phyloP scores from a whole-genome alignment of 2,113 vertebrate species.

The Pachypanchax playfairii region DNA sequence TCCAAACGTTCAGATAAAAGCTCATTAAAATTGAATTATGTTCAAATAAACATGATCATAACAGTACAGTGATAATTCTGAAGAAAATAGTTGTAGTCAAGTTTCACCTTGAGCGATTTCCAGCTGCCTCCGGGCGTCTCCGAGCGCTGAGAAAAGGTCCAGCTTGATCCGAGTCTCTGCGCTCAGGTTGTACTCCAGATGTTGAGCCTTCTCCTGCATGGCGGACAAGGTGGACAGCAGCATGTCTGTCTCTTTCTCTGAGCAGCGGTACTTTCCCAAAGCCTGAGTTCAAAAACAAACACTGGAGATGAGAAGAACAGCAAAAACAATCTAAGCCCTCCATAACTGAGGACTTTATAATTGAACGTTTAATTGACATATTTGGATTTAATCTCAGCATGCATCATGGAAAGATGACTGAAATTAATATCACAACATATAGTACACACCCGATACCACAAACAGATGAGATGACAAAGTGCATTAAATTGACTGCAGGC shows the following conservation, averaged over 20 bases:
- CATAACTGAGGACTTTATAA: too few relatives aligned
- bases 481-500: slow-evolving; percentile 46
- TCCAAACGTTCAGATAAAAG: not conserved
- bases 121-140: slow-evolving; percentile 82
- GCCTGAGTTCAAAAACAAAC: slow-evolving; percentile 56
- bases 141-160: slow-evolving; percentile 84
- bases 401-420: slow-evolving; percentile 56
- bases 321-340: not conserved
- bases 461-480: slow-evolving; percentile 51
- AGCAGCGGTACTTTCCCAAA: slow-evolving; percentile 76
- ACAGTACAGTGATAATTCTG: too few relatives aligned
- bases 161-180: slow-evolving; percentile 85
- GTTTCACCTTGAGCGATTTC: slow-evolving; percentile 81
- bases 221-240: slow-evolving; percentile 82
- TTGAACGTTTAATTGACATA: slow-evolving; percentile 52
- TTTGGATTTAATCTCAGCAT: slow-evolving; percentile 51
- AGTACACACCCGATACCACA: slow-evolving; percentile 35
- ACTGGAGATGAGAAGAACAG: not conserved
- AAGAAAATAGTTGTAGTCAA: too few relatives aligned
- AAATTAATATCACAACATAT: slow-evolving; percentile 48
- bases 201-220: slow-evolving; percentile 84
- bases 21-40: not conserved
- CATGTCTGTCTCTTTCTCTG: slow-evolving; percentile 81
- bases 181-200: slow-evolving; percentile 85
- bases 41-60: too few relatives aligned